Evolutionary conservation across 2,888 invertebrate species (phyloP), one percentile per base, ranked within the genome.

Genomic region (Drosophila anceps): DNA sequence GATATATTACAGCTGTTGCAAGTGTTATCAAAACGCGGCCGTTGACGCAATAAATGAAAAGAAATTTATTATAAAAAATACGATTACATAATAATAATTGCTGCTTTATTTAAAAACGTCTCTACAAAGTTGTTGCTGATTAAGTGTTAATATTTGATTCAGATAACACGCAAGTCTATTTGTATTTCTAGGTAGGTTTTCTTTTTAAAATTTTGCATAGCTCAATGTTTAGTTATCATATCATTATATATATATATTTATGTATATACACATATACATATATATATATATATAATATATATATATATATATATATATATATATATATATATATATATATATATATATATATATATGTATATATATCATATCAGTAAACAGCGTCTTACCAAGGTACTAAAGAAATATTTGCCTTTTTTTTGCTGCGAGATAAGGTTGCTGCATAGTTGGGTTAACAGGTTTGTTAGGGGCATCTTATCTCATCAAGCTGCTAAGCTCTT

Each of bases 41-140:
- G 33, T 43, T 59, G 31, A 60, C 59, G 63, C 60, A 48, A 66
- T 33, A 64, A 13, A 43, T 48, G 20, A 44, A 24, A n/a, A 57
- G n/a, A 54, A 24, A 37, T 54, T 37, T 57, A 63, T 61, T 20
- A 48, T 27, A n/a, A 58, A 70, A 79, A 75, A 61, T 44, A 18
- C 46, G 41, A 50, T 83, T 69, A 63, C 18, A 18, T 79, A 66
- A 64, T 85, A 75, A 76, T 84, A 74, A 69, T 79, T 83, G 79
- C 83, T 82, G 76, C 75, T 81, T 89, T 91, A 87, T 90, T 91
- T 85, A 90, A 91, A 91, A 91, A 90, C 84, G 91, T 90, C 89
- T 89, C 91, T 91, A 91, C 91, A 91, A 91, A 91, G 88, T 85
- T 86, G 67, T 86, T 72, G 79, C 81, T 81, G 77, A 69, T 84